Percentiles rank a stretch among this genome's conserved stretches.
These are phyloP conservation scores for Prionailurus bengalensis DNA, from an alignment of 2,113 vertebrate genomes.

Conservation along the genomic window DNA sequence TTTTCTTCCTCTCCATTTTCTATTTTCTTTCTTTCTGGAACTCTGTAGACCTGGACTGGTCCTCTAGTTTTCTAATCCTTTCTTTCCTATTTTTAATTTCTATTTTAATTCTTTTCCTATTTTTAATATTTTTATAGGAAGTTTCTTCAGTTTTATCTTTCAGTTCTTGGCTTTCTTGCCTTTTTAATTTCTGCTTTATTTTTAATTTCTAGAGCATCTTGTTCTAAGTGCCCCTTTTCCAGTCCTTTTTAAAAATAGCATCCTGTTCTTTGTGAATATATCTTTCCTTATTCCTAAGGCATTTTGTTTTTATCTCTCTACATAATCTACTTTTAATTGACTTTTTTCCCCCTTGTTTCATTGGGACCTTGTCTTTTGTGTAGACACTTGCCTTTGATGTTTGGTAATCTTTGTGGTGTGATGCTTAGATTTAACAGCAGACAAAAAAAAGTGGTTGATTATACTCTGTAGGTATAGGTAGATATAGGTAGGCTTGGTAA, in stretches of 20 bases:
- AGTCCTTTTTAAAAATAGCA: background rate
- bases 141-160: background rate
- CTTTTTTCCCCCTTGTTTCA: background rate
- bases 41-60: background rate
- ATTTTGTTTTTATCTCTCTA: background rate
- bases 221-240: background rate
- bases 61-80: background rate
- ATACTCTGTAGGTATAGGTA: background rate
- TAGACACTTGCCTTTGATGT: constrained; percentile 29
- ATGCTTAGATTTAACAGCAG: constrained; percentile 10
- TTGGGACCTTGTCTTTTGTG: background rate
- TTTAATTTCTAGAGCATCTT: constrained; percentile 24
- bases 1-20: background rate
- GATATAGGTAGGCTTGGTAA: background rate
- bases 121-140: background rate
- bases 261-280: background rate
- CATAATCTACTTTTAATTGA: background rate
- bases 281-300: background rate
- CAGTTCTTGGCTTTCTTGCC: background rate
- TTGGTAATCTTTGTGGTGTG: background rate
- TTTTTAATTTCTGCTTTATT: background rate
- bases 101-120: background rate
- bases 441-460: background rate
- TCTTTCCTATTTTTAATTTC: background rate
- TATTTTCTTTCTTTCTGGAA: background rate